phyloP scores from a whole-genome alignment of 2,888 invertebrate genomes.

The Himalopsyche anomala region DNA sequence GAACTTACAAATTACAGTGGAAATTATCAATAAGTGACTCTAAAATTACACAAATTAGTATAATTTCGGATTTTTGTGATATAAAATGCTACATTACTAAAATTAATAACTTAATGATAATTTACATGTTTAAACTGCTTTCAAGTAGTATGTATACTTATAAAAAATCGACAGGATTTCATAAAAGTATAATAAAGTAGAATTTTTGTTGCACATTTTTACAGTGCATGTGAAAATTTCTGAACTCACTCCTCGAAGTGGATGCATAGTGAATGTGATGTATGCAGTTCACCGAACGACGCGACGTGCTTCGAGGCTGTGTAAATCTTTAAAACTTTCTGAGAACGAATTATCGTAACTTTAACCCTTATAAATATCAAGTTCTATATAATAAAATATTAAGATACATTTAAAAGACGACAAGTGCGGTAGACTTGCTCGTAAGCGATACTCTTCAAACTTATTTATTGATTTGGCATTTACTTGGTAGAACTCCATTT shows the following conservation, averaged over 20 bases:
- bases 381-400: conserved; percentile 38
- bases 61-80: no score
- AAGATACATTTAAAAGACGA: not conserved
- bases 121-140: no score
- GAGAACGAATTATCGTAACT: conserved; percentile 50
- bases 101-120: no score
- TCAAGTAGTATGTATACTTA: no score
- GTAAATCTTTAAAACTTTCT: conserved; percentile 39
- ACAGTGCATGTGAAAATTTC: not conserved
- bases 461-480: not conserved
- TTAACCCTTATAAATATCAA: conserved; percentile 54
- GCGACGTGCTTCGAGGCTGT: not conserved
- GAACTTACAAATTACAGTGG: no score
- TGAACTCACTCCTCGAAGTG: not conserved
- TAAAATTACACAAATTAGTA: no score
- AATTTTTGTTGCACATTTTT: not conserved
- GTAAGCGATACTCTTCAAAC: not conserved
- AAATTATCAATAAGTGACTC: no score
- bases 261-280: not conserved
- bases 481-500: no score
- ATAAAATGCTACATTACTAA: no score
- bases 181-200: not conserved
- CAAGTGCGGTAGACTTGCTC: not conserved
- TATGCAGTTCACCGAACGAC: conserved; percentile 6
- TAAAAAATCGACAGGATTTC: no score